Conservation (phyloP, 2,888 invertebrate species). For the Lissonota sp. region DNA sequence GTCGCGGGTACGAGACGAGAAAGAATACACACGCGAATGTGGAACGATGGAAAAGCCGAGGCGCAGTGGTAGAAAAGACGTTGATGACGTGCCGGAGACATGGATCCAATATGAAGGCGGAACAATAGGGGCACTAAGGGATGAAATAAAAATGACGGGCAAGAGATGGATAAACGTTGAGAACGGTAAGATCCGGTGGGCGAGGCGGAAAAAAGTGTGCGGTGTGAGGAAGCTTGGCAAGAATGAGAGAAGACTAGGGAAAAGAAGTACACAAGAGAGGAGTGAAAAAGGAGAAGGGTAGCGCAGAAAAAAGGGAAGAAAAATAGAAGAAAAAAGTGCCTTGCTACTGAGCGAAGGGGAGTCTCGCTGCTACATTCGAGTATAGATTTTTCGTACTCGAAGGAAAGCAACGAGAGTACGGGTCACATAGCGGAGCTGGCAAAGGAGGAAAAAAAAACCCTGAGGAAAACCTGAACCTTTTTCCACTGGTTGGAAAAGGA, state of each 20-base stretch:
- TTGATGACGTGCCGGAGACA: constrained; percentile 23
- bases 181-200: constrained; percentile 33
- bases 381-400: too few species aligned
- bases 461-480: not conserved
- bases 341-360: not conserved
- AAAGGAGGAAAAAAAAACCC: too few species aligned
- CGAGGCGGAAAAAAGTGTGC: not conserved
- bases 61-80: constrained; percentile 10
- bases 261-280: not conserved
- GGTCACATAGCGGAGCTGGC: too few species aligned
- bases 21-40: not conserved
- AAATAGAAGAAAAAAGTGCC: not conserved
- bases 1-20: not conserved
- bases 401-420: too few species aligned
- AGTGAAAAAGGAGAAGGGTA: too few species aligned
- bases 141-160: constrained; percentile 44
- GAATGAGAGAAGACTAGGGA: not conserved
- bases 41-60: constrained; percentile 11
- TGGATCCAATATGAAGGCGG: constrained; percentile 51
- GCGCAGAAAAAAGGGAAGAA: not conserved
- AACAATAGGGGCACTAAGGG: constrained; percentile 26
- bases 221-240: not conserved
- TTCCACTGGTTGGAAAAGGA: not conserved
- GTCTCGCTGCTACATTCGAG: not conserved
- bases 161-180: constrained; percentile 27